Base-by-base conservation (phyloP, 2,888 invertebrate genomes). In the Drosophila tanythrix region DNA sequence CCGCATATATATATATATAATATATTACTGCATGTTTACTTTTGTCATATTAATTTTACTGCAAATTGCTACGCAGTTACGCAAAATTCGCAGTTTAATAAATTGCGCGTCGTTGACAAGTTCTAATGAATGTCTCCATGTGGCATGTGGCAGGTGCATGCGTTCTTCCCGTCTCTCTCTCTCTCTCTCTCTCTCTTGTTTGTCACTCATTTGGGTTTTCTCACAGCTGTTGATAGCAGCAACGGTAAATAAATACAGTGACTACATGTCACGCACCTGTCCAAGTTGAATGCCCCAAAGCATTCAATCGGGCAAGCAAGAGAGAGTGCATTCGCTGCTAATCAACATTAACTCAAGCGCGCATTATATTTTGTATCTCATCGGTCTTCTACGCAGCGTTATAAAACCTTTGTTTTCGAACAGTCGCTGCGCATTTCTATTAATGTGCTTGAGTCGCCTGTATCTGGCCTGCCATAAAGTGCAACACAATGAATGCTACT, bases 201-300 rank as follows among this genome's bases (percentile, higher is more conserved):
- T n/a, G 46, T 11, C 58, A 43, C 36, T 56, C 29, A 36, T 46
- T 25, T 25, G 25, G 46, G 46, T 46, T 25, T 62, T 66, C 58
- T 46, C 52, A 62, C 81, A 76, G 73, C 78, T 89, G 87, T 76
- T 77, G 78, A 89, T 89, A 83, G 50, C 52, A 21, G 53, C 52
- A 61, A 81, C 84, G 75, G 83, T 76, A 79, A 81, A 81, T 55
- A n/a, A 51, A 18, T n/a, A 11, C 25, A 51, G 52, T 66, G 63
- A 67, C 74, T 61, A 55, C 64, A 60, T 60, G 65, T 70, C 77
- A 60, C 57, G 86, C 89, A 82, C 89, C 89, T 88, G 89, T 76
- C 87, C 61, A 63, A 74, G 75, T 79, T 79, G 61, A 76, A 76
- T 79, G 75, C 61, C 79, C 74, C 74, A 68, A 33, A 55, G 29